Evolutionary conservation across 2,797 vertebrate species (phyloP), one percentile per base, ranked within the genome.

Genomic region (Menidia menidia): DNA sequence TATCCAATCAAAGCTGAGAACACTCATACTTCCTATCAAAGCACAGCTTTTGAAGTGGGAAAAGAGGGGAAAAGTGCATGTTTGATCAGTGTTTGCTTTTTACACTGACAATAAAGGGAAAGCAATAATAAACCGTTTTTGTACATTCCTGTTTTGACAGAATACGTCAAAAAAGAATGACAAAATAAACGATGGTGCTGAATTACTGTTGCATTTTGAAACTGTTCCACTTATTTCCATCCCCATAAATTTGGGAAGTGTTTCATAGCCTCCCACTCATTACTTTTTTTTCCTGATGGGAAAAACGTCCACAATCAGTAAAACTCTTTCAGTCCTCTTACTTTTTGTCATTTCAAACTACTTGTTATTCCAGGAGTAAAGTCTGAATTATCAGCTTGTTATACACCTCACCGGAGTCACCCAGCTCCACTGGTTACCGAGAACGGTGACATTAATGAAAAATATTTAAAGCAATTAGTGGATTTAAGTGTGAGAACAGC

Each of bases 381-480:
- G 43, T 66, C 0, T 52, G 56, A 56, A 67, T 69, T 5, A 33
- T 69, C 25, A 55, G 52, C 19, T 41, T 52, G 52, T 16, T 1
- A 35, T 42, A 10, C 5, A 19, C 31, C 30, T 4, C n/a, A 42
- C 0, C 16, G 13, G 45, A 39, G 16, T 47, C 1, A 19, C 9
- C n/a, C 15, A 45, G 53, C 15, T 0, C 30, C 14, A 32, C n/a
- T 39, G 32, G 60, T 63, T 63, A 32, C 54, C 30, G 41, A 41
- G 42, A 52, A 54, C 30, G 30, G 54, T 18, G n/a, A 48, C 25
- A 43, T 48, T 58, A 51, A 43, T 43, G 15, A 25, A 48, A 47
- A 45, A 66, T 47, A 44, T 67, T 50, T 50, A 44, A 64, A 47
- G 55, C 56, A 64, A 61, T 72, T 68, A 66, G 52, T 42, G 6